These are phyloP conservation scores for Zaprionus camerounensis DNA, from an alignment of 1,140 invertebrate genomes.

Conservation along the genomic window DNA sequence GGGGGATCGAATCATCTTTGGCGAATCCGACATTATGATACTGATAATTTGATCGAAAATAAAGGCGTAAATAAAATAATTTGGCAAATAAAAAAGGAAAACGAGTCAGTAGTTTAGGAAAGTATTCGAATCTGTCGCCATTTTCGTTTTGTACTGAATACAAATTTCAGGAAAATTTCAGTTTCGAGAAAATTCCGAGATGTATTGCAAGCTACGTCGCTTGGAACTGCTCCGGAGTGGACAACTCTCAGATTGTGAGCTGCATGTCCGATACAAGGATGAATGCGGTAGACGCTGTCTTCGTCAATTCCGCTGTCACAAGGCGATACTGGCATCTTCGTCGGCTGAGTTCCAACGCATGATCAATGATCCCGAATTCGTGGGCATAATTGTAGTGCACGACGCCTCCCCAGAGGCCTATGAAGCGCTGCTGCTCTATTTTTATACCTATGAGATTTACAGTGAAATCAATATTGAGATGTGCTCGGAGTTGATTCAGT, in stretches of 20 bases:
- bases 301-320: conserved; percentile 53
- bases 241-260: conserved; percentile 57
- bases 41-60: conserved; percentile 9
- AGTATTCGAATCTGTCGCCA: conserved; percentile 14
- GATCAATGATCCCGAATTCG: conserved; percentile 40
- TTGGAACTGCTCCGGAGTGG: conserved; percentile 55
- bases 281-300: conserved; percentile 2
- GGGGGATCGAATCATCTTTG: neutral
- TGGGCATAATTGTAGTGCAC: conserved; percentile 35
- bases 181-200: conserved; percentile 34
- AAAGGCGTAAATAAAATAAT: too few species aligned
- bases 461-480: conserved; percentile 46
- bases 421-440: conserved; percentile 54
- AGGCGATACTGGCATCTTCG: conserved; percentile 51
- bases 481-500: conserved; percentile 40
- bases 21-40: conserved; percentile 1
- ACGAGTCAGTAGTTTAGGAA: neutral
- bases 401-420: conserved; percentile 62
- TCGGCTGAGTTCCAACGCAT: conserved; percentile 54
- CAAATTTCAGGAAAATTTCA: conserved; percentile 6
- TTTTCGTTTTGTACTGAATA: neutral
- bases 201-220: conserved; percentile 65
- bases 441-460: conserved; percentile 67
- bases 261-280: conserved; percentile 45
- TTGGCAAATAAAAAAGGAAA: neutral